phyloP scores from a whole-genome alignment of 2,888 invertebrate genomes.

The Parasteatoda lunata region DNA sequence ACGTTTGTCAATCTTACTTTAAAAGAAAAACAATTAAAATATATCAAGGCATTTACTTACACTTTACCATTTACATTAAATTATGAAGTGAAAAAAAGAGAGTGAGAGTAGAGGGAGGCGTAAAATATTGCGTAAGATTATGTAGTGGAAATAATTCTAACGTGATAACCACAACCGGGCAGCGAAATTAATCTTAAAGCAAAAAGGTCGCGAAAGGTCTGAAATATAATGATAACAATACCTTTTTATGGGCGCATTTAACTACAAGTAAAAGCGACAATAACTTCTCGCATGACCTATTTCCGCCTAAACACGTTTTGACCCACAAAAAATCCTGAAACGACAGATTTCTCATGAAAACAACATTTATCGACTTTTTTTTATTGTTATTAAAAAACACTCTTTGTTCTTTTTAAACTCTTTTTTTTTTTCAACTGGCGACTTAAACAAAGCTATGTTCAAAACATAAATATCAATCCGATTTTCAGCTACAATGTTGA shows the following conservation, averaged over 20 bases:
- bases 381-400: background rate
- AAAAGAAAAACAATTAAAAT: too few species aligned
- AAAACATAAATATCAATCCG: background rate
- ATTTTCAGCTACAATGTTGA: background rate
- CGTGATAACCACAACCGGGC: background rate
- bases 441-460: background rate
- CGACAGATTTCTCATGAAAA: slow-evolving; percentile 53
- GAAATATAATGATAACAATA: slow-evolving; percentile 21
- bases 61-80: too few species aligned
- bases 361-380: slow-evolving; percentile 19
- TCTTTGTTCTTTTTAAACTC: background rate
- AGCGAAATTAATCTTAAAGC: background rate
- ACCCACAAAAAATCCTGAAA: slow-evolving; percentile 47
- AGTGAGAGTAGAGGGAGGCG: too few species aligned
- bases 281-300: slow-evolving; percentile 49
- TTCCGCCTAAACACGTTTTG: slow-evolving; percentile 28
- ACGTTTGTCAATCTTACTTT: too few species aligned
- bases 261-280: slow-evolving; percentile 51
- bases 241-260: slow-evolving; percentile 23
- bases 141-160: background rate
- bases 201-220: background rate
- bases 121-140: too few species aligned
- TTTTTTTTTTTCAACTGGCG: background rate
- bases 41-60: too few species aligned
- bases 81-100: too few species aligned